Evolutionary conservation across 2,113 vertebrate genomes (phyloP).

Genomic region (Miniopterus natalensis): DNA sequence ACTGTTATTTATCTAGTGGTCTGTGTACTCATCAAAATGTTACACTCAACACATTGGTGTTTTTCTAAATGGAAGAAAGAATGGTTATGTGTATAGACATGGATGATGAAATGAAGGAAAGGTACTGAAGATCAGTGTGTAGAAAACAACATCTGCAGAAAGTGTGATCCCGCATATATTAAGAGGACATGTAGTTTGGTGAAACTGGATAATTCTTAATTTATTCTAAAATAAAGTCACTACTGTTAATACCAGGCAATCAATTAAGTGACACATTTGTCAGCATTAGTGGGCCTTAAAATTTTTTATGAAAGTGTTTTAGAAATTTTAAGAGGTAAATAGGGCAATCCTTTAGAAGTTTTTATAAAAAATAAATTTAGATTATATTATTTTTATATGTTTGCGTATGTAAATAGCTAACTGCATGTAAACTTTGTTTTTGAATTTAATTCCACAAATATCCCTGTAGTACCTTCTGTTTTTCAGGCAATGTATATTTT

Average conservation of each 20-base stretch:
- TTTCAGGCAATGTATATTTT: not conserved
- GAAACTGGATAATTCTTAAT: not conserved
- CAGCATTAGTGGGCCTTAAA: not conserved
- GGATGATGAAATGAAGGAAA: not conserved
- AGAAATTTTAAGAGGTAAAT: not conserved
- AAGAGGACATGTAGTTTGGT: constrained; percentile 23
- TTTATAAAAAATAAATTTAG: constrained; percentile 15
- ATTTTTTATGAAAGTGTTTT: not conserved
- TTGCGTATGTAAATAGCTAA: not conserved
- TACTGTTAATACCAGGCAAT: not conserved
- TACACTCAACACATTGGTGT: not conserved
- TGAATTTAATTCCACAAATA: constrained; percentile 35
- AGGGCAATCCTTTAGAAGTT: constrained; percentile 28
- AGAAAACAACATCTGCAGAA: not conserved
- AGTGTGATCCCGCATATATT: not conserved
- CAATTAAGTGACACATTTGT: not conserved
- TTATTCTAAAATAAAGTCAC: constrained; percentile 2
- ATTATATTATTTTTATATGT: not conserved
- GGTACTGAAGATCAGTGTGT: not conserved
- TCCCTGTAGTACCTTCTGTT: not conserved
- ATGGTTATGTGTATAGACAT: not conserved
- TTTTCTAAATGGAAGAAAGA: constrained; percentile 51
- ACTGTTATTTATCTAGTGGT: not conserved
- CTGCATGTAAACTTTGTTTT: not conserved
- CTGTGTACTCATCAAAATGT: not conserved